A percentile compares a stretch with the other conserved stretches of the same genome.
Evolutionary conservation across 64 coral and sea anemone species (phyloP).

Genomic region (Acropora tenuis): DNA sequence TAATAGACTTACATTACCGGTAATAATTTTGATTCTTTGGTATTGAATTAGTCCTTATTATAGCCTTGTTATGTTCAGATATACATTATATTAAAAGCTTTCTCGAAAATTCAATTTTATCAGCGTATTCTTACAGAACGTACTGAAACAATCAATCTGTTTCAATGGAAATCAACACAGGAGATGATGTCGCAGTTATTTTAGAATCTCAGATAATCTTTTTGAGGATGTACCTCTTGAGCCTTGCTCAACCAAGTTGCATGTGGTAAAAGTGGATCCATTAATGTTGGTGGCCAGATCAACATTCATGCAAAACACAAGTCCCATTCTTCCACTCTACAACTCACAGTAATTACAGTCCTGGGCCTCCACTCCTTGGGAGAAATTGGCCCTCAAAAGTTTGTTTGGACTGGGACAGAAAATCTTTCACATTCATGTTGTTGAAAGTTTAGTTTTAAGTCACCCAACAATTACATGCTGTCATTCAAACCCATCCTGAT

Average conservation of each 20-base stretch:
- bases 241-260: background rate
- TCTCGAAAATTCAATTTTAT: too few relatives aligned
- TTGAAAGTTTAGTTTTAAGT: background rate
- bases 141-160: background rate
- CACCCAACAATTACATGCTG: background rate
- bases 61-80: too few relatives aligned
- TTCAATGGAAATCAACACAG: conserved; percentile 12
- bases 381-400: background rate
- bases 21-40: too few relatives aligned
- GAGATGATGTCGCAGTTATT: background rate
- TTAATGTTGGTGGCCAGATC: background rate
- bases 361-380: background rate
- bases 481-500: background rate
- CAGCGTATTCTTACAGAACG: too few relatives aligned
- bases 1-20: too few relatives aligned
- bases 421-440: too few relatives aligned
- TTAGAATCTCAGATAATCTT: background rate
- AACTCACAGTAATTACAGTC: background rate
- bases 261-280: background rate
- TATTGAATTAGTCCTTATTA: too few relatives aligned
- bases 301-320: background rate
- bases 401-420: background rate
- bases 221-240: background rate
- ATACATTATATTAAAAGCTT: too few relatives aligned
- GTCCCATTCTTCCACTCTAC: background rate